Evolutionary conservation across 2,888 invertebrate genomes (phyloP).

Genomic region (Caenorhabditis sulstoni): DNA sequence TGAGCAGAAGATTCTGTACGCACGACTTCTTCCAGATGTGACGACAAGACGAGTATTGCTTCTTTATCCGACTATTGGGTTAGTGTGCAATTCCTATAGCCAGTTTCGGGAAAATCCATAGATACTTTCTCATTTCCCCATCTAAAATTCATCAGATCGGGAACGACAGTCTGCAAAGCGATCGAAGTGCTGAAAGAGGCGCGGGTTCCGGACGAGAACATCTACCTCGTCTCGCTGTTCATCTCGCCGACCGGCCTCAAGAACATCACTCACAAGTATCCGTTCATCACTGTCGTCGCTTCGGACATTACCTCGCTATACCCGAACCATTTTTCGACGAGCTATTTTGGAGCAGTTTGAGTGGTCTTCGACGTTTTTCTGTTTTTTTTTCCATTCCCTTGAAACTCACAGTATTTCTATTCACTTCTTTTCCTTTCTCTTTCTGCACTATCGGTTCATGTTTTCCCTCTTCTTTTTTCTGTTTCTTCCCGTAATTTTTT

Average conservation of each 20-base stretch:
- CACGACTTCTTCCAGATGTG: conserved; percentile 97
- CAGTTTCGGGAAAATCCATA: neutral
- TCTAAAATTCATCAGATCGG: conserved; percentile 84
- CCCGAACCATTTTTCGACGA: conserved; percentile 97
- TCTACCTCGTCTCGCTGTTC: conserved; percentile 97
- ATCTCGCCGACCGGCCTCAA: conserved; percentile 88
- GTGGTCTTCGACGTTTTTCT: conserved; percentile 11
- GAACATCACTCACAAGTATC: conserved; percentile 80
- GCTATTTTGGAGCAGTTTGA: conserved; percentile 98
- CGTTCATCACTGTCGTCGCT: conserved; percentile 91
- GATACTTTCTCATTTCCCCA: neutral
- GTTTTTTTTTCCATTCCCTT: neutral
- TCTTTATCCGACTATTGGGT: conserved; percentile 96
- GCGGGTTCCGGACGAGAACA: conserved; percentile 93
- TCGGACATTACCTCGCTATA: conserved; percentile 95
- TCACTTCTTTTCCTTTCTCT: conserved; percentile 13
- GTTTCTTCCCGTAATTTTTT: neutral
- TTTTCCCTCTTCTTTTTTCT: neutral
- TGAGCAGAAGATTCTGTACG: conserved; percentile 95
- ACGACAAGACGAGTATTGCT: conserved; percentile 90
- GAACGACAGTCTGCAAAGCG: conserved; percentile 95
- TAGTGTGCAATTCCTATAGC: neutral
- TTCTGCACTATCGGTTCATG: neutral
- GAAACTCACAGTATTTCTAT: conserved; percentile 22
- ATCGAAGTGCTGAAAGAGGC: conserved; percentile 95